Percentiles rank a stretch among this genome's conserved stretches.
phyloP scores from a whole-genome alignment of 2,113 vertebrate species.

The Brachyhypopomus occidentalis region DNA sequence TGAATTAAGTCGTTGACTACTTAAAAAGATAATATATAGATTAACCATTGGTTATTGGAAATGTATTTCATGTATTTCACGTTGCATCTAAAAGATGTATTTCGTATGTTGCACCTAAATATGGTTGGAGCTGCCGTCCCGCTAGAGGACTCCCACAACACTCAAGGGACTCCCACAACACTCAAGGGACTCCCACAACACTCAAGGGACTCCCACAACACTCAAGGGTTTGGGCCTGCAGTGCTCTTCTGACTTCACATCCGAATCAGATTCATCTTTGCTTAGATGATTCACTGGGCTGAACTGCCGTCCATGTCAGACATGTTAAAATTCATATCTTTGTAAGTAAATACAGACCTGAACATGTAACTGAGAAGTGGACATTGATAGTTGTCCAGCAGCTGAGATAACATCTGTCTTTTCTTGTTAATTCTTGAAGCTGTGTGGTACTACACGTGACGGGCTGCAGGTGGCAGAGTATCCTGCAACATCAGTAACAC shows the following conservation, averaged over 20 bases:
- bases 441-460: no score
- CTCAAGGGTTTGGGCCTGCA: conserved; percentile 28
- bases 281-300: background rate
- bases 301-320: background rate
- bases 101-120: background rate
- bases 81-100: background rate
- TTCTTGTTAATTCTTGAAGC: no score
- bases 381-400: no score
- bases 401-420: no score
- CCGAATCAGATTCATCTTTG: conserved; percentile 11
- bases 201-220: conserved; percentile 8
- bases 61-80: background rate
- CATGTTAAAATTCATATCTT: background rate
- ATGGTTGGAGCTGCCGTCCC: background rate
- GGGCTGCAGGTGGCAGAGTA: no score
- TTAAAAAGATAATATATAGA: background rate
- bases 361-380: no score
- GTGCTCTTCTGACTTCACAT: conserved; percentile 57
- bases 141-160: no score
- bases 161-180: conserved; percentile 8
- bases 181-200: conserved; percentile 8
- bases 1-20: background rate
- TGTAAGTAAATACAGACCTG: no score
- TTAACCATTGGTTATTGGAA: background rate
- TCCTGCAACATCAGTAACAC: no score